phyloP scores from a whole-genome alignment of 2,797 vertebrate genomes.

The Tapera naevia region DNA sequence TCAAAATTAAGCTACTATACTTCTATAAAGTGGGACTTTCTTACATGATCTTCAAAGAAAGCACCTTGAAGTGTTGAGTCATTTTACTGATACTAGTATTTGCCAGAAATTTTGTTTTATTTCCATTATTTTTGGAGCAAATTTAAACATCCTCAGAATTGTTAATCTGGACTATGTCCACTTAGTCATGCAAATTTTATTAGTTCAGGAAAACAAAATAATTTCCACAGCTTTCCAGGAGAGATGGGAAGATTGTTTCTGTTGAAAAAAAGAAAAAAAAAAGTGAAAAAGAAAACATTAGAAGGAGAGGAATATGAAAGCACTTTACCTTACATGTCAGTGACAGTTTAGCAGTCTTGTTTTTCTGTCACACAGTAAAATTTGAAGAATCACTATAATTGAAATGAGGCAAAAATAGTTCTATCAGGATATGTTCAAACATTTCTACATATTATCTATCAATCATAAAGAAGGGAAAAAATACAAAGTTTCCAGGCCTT shows the following conservation, averaged over 20 bases:
- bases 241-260: too few species aligned
- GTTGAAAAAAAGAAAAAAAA: too few species aligned
- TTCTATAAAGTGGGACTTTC: background rate
- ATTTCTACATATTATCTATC: background rate
- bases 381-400: background rate
- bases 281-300: too few species aligned
- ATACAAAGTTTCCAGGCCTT: background rate
- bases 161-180: too few species aligned
- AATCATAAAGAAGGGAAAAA: background rate
- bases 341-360: background rate
- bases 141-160: background rate
- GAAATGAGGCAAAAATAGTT: background rate
- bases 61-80: background rate
- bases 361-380: background rate
- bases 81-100: background rate
- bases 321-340: too few species aligned
- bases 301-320: too few species aligned
- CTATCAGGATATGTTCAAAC: background rate
- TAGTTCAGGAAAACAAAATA: too few species aligned
- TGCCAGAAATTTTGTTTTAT: background rate
- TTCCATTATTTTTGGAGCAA: background rate
- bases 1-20: background rate
- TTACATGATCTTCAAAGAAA: background rate
- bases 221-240: too few species aligned
- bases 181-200: too few species aligned